Percentiles rank a stretch among this genome's conserved stretches.
These are phyloP conservation scores for Platycnemis pennipes DNA, from an alignment of 2,888 invertebrate genomes.

Conservation along the genomic window DNA sequence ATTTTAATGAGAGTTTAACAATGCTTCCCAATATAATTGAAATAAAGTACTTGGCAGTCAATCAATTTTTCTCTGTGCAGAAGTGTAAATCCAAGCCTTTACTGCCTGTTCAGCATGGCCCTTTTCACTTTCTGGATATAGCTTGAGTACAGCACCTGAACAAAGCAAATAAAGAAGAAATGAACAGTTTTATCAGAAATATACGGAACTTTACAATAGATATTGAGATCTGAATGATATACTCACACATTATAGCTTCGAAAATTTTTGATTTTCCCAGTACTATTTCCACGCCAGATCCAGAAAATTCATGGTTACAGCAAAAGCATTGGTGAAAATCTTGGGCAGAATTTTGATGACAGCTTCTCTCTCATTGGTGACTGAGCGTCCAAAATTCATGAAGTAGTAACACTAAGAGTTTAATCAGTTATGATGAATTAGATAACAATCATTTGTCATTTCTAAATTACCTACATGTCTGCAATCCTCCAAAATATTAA, in stretches of 20 bases:
- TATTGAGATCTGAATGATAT: not conserved
- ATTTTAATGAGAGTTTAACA: not conserved
- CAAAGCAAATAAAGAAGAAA: not conserved
- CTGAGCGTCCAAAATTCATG: not conserved
- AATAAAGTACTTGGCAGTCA: not conserved
- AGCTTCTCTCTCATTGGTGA: not conserved
- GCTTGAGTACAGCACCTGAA: not conserved
- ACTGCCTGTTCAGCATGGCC: not conserved
- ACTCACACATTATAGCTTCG: not conserved
- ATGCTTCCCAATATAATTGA: not conserved
- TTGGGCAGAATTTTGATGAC: not conserved
- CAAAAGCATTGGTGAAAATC: not conserved
- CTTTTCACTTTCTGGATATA: not conserved
- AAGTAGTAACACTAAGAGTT: conserved; percentile 1
- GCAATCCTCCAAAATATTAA: not conserved
- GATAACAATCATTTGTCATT: not conserved
- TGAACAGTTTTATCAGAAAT: not conserved
- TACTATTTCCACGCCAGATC: not conserved
- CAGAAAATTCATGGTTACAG: not conserved
- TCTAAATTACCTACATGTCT: not conserved
- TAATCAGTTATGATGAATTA: not conserved
- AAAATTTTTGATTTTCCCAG: not conserved
- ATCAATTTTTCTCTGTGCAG: not conserved
- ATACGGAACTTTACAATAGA: not conserved
- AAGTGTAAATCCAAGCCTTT: not conserved